phyloP scores from a whole-genome alignment of 1,140 invertebrate genomes.

The Onthophagus taurus region DNA sequence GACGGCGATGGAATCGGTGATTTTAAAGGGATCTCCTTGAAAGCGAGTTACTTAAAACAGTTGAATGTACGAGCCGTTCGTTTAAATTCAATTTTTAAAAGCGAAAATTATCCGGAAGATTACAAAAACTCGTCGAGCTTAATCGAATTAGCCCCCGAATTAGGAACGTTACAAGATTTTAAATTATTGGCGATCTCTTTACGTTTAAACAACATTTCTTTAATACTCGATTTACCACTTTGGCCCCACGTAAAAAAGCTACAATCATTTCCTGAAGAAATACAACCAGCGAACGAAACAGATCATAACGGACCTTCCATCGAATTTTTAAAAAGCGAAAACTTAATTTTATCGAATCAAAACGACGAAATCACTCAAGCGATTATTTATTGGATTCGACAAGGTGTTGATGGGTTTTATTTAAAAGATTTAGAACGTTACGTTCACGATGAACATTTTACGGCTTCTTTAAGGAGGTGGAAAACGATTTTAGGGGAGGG shows the following conservation, averaged over 20 bases:
- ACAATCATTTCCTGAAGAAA: neutral
- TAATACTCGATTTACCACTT: constrained; percentile 68
- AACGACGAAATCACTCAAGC: constrained; percentile 41
- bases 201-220: constrained; percentile 56
- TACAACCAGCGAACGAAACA: neutral
- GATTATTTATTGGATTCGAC: constrained; percentile 53
- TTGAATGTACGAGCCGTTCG: constrained; percentile 57
- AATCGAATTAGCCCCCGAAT: constrained; percentile 46
- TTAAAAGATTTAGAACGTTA: constrained; percentile 53
- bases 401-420: constrained; percentile 71
- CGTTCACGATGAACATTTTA: constrained; percentile 38
- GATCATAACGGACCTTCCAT: constrained; percentile 11
- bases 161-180: constrained; percentile 59
- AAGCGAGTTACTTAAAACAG: constrained; percentile 56
- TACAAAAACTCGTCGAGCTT: constrained; percentile 55
- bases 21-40: constrained; percentile 54
- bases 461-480: constrained; percentile 50
- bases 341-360: constrained; percentile 13
- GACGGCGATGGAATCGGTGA: constrained; percentile 67
- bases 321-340: constrained; percentile 23
- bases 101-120: constrained; percentile 58
- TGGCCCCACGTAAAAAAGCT: constrained; percentile 45
- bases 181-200: constrained; percentile 44
- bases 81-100: constrained; percentile 64
- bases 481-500: constrained; percentile 50